Evolutionary conservation across 2,113 vertebrate genomes (phyloP), one percentile per base, ranked within the genome.

Genomic region (Grammomys surdaster): DNA sequence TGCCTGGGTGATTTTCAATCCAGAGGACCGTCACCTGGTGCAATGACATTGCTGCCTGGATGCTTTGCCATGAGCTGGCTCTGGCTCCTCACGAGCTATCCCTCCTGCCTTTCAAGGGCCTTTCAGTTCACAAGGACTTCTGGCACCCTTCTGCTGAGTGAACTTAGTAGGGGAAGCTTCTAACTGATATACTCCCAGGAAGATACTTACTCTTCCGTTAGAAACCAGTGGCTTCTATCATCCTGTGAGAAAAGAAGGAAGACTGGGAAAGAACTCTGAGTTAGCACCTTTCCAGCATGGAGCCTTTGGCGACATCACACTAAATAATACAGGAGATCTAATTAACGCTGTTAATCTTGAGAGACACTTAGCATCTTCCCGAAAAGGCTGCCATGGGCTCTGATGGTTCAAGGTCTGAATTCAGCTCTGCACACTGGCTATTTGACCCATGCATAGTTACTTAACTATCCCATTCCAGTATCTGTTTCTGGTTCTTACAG

Each of bases 171-270:
- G 33, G 4, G 10, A 8, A 20, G 12, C 0, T 11, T 70, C 46
- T 9, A 0, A 3, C 4, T 4, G 11, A 16, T 33, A 0, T 1
- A 12, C 0, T 12, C 58, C 26, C 10, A 0, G 3, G 24, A 31
- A 5, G 58, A 75, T 1, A 51, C 2, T 5, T 0, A 14, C 0
- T 13, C 13, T 80, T 77, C 6, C 0, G 0, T 51, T 46, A 76
- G 17, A 51, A 19, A 3, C 16, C 5, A 11, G 40, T 3, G 65
- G 17, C 17, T 33, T 6, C 10, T 0, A 13, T 1, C 31, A 51
- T 76, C 22, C 75, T 8, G 13, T 84, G 78, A 46, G 46, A 56
- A 63, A 90, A 43, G n/a, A 24, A 48, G 56, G 40, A 31, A 82
- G 36, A 58, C 24, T 5, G 12, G 10, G 0, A 8, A 20, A 48